Percentiles rank a stretch among this genome's conserved stretches.
Evolutionary conservation across 2,113 vertebrate species (phyloP).

Genomic region (Hippoglossus stenolepis): DNA sequence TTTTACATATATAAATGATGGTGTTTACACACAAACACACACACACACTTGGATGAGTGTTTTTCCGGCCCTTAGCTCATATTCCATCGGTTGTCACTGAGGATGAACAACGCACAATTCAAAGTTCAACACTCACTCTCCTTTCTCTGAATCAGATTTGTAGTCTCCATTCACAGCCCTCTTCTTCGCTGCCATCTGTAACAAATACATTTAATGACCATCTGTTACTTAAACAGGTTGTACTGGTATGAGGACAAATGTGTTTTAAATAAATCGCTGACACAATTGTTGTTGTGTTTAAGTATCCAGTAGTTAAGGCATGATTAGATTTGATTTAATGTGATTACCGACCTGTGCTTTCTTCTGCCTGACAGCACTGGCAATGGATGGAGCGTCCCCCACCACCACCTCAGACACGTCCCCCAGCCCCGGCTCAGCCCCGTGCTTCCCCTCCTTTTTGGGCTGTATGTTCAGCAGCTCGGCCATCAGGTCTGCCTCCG

Average conservation of each 20-base stretch:
- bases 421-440: conserved; percentile 90
- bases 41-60: no score
- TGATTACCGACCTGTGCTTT: conserved; percentile 87
- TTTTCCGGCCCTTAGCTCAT: no score
- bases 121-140: conserved; percentile 88
- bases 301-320: background rate
- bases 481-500: conserved; percentile 88
- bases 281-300: background rate
- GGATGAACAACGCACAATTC: background rate
- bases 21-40: no score
- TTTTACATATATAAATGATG: no score
- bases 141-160: conserved; percentile 91
- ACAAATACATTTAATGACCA: conserved; percentile 37
- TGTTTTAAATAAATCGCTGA: background rate
- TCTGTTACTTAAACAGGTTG: background rate
- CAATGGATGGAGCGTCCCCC: conserved; percentile 88
- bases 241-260: background rate
- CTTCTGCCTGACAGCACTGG: conserved; percentile 90
- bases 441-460: conserved; percentile 92
- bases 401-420: conserved; percentile 92
- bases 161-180: conserved; percentile 82
- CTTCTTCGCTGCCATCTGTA: conserved; percentile 87
- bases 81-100: no score
- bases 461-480: conserved; percentile 90
- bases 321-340: background rate